Conservation (phyloP, 2,888 invertebrate species). For the Nomada fabriciana region DNA sequence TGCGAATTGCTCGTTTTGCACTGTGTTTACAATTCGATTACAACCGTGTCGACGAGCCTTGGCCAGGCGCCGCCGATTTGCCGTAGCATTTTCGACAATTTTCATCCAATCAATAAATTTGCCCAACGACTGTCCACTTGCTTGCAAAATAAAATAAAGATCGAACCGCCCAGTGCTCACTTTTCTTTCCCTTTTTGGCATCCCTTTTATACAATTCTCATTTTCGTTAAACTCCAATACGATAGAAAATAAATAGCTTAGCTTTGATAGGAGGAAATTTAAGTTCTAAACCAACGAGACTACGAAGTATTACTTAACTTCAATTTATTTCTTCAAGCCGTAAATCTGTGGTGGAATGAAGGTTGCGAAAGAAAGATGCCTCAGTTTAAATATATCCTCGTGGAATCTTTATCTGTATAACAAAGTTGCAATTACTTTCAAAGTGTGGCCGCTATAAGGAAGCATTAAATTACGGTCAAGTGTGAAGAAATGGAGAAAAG, state of each 20-base stretch:
- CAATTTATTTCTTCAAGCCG: too few relatives aligned
- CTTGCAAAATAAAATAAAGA: background rate
- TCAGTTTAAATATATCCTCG: background rate
- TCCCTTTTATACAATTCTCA: too few relatives aligned
- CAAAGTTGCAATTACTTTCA: background rate
- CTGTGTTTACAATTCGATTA: slow-evolving; percentile 77
- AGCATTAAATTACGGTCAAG: slow-evolving; percentile 34
- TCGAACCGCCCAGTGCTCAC: too few relatives aligned
- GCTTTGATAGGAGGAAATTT: too few relatives aligned
- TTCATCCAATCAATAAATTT: background rate
- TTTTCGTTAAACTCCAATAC: too few relatives aligned
- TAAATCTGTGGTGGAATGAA: background rate
- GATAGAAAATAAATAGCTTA: too few relatives aligned
- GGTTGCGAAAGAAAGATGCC: too few relatives aligned
- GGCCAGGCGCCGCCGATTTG: slow-evolving; percentile 1
- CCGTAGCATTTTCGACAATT: background rate
- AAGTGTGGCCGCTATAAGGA: background rate
- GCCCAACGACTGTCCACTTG: background rate
- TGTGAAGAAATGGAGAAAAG: slow-evolving; percentile 12
- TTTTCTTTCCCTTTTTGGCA: too few relatives aligned
- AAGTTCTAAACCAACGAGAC: too few relatives aligned
- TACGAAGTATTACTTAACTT: too few relatives aligned
- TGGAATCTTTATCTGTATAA: background rate
- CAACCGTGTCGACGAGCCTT: slow-evolving; percentile 58
- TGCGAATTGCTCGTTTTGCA: slow-evolving; percentile 69